phyloP scores from a whole-genome alignment of 2,888 invertebrate genomes.

The Priocnemis perturbator region DNA sequence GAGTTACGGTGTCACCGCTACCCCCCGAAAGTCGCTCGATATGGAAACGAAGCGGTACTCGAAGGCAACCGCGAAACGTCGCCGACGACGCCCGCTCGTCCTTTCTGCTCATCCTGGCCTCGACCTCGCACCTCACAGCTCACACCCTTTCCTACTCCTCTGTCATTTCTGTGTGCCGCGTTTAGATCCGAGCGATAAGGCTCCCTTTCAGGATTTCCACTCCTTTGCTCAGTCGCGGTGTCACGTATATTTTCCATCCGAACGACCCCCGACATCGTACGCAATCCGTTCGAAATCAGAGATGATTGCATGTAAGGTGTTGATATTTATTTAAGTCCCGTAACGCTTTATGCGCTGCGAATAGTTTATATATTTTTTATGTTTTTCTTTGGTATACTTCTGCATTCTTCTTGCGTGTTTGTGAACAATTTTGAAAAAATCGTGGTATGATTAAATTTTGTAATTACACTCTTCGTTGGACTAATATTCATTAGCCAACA shows the following conservation, averaged over 20 bases:
- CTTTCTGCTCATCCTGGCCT: neutral
- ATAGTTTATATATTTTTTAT: no score
- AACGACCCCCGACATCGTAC: neutral
- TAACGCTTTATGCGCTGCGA: no score
- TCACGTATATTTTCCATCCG: conserved; percentile 14
- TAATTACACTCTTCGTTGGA: no score
- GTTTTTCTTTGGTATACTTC: no score
- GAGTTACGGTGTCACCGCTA: conserved; percentile 53
- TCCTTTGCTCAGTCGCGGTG: conserved; percentile 16
- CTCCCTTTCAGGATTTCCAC: conserved; percentile 18
- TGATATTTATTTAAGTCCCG: no score
- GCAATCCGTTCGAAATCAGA: neutral
- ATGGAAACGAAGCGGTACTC: conserved; percentile 51
- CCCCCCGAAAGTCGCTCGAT: conserved; percentile 48
- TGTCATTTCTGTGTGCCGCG: neutral
- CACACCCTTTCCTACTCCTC: neutral
- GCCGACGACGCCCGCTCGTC: conserved; percentile 19
- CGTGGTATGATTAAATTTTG: no score
- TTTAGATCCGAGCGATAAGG: conserved; percentile 16
- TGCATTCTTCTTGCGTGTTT: no score
- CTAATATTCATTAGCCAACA: no score
- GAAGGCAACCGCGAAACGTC: conserved; percentile 38
- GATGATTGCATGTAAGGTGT: no score
- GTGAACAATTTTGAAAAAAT: no score
- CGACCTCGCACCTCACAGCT: neutral